A percentile compares a stretch with the other conserved stretches of the same genome.
Conservation (phyloP, 2,113 vertebrate species). For the Sitta europaea region DNA sequence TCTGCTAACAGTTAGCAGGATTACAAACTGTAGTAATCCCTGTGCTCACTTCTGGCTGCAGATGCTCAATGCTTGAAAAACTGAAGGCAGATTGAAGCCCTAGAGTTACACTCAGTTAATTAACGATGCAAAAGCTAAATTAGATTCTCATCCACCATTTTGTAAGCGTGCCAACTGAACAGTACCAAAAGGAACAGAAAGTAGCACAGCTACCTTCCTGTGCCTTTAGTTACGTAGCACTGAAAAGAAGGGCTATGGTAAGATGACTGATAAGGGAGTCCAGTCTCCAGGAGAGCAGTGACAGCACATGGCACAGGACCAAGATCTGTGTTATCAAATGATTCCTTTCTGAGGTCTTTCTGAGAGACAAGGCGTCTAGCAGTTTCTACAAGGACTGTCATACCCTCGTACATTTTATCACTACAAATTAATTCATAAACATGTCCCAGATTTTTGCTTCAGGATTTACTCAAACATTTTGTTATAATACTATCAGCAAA, state of each 20-base stretch:
- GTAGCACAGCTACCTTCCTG: background rate
- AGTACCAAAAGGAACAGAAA: background rate
- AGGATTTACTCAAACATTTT: background rate
- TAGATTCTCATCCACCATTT: constrained; percentile 23
- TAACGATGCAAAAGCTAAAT: background rate
- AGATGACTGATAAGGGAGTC: background rate
- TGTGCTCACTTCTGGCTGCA: background rate
- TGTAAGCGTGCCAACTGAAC: background rate
- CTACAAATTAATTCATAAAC: background rate
- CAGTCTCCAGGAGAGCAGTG: background rate
- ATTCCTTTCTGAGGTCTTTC: background rate
- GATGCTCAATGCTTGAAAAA: background rate
- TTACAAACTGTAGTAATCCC: background rate
- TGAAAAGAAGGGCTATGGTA: background rate
- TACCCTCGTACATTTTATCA: background rate
- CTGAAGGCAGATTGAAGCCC: background rate
- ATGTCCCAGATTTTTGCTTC: background rate
- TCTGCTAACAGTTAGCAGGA: background rate
- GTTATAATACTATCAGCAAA: background rate
- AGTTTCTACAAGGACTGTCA: background rate
- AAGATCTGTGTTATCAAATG: background rate
- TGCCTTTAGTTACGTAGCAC: background rate
- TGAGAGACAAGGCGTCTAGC: background rate
- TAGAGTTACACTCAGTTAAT: background rate
- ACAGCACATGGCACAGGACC: background rate